Evolutionary conservation across 2,888 invertebrate species (phyloP).

Genomic region (Eurois occulta): DNA sequence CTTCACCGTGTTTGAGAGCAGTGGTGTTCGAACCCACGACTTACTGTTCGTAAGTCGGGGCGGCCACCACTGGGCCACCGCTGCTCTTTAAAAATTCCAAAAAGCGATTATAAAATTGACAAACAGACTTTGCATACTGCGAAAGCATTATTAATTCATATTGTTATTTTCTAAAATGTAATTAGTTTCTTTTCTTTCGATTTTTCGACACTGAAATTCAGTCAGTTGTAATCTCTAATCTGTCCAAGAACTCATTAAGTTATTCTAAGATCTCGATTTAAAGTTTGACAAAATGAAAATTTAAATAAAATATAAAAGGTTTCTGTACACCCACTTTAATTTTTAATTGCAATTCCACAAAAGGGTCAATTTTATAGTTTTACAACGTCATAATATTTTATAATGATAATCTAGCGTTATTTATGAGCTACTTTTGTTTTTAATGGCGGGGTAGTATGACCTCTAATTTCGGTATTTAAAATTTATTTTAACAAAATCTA

Average conservation of each 20-base stretch:
- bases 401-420: background rate
- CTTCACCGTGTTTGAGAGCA: too few relatives aligned
- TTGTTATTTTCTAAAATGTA: background rate
- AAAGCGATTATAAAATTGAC: background rate
- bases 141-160: background rate
- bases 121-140: background rate
- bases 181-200: background rate
- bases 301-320: background rate
- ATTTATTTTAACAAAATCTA: slow-evolving; percentile 27
- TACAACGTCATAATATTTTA: background rate
- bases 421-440: slow-evolving; percentile 2
- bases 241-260: background rate
- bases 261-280: background rate
- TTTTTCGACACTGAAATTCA: background rate
- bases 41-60: too few relatives aligned
- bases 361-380: background rate
- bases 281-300: too few relatives aligned
- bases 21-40: too few relatives aligned
- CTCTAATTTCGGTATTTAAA: slow-evolving; percentile 7
- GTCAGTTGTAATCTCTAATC: background rate
- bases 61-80: too few relatives aligned
- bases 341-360: background rate
- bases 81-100: background rate
- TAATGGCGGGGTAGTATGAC: background rate
- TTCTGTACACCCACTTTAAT: background rate